Evolutionary conservation across 2,797 vertebrate species (phyloP).

Genomic region (Okamejei kenojei): DNA sequence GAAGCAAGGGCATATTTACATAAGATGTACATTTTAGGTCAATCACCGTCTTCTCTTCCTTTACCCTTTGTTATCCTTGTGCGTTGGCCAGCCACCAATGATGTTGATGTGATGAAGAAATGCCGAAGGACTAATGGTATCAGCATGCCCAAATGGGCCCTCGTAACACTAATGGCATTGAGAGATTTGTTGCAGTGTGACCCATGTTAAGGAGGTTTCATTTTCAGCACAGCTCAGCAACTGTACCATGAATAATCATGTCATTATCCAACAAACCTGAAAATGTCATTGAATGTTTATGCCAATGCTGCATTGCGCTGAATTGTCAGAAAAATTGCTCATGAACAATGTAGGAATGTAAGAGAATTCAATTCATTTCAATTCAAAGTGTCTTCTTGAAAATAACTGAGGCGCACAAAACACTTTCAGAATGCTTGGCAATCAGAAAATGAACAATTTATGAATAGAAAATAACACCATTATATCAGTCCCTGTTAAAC

Average conservation of each 20-base stretch:
- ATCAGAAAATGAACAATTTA: not conserved
- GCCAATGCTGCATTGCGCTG: not conserved
- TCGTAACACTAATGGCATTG: not conserved
- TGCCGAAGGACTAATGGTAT: not conserved
- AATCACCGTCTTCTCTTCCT: not conserved
- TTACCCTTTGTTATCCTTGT: not conserved
- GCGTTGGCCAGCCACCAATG: not conserved
- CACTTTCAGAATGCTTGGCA: not conserved
- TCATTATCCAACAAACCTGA: too few species aligned
- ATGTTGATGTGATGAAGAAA: not conserved
- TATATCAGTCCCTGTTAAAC: not conserved
- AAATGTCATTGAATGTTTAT: not conserved
- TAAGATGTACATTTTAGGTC: too few species aligned
- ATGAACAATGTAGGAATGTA: not conserved
- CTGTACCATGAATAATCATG: not conserved
- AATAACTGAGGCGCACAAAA: not conserved
- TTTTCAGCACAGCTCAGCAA: not conserved
- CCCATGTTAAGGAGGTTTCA: not conserved
- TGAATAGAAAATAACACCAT: not conserved
- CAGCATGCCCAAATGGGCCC: not conserved
- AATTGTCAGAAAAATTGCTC: not conserved
- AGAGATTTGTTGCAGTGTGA: not conserved
- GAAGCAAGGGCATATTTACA: too few species aligned
- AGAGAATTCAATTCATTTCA: not conserved
- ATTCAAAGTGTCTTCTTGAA: not conserved